phyloP scores from a whole-genome alignment of 1,140 invertebrate genomes.

The Monomorium pharaonis region DNA sequence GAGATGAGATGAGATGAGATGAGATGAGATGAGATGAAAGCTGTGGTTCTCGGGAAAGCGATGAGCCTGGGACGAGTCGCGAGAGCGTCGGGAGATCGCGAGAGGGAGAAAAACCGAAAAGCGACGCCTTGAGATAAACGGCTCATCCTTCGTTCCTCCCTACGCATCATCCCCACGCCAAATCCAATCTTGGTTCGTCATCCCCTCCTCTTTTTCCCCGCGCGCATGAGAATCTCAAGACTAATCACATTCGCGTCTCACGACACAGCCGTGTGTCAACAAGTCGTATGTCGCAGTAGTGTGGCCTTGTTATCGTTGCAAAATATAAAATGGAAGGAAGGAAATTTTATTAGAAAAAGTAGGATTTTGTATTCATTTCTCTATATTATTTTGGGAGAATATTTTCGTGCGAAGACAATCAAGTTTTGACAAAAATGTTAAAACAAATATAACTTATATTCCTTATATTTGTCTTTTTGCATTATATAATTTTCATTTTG shows the following conservation, averaged over 20 bases:
- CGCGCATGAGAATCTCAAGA: conserved; percentile 77
- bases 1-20: neutral
- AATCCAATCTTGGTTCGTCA: conserved; percentile 75
- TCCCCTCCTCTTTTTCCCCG: conserved; percentile 49
- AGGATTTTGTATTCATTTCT: neutral
- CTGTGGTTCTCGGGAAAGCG: conserved; percentile 37
- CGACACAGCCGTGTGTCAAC: neutral
- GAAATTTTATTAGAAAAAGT: neutral
- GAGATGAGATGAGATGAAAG: conserved; percentile 72
- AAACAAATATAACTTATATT: neutral
- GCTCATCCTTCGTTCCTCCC: conserved; percentile 79
- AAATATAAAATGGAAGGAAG: conserved; percentile 8
- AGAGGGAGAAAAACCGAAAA: conserved; percentile 82
- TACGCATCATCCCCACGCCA: conserved; percentile 67
- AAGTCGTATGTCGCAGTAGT: conserved; percentile 12
- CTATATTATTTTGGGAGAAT: neutral
- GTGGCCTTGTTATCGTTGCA: conserved; percentile 14
- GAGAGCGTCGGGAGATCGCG: conserved; percentile 16
- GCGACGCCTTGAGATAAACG: conserved; percentile 84
- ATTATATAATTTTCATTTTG: neutral
- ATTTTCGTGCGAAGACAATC: neutral
- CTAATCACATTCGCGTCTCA: conserved; percentile 79
- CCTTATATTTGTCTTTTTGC: neutral
- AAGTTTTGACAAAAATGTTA: neutral
- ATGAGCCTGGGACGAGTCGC: conserved; percentile 39